Percentiles rank a stretch among this genome's conserved stretches.
phyloP scores from a whole-genome alignment of 2,113 vertebrate genomes.

The Pterocles gutturalis region DNA sequence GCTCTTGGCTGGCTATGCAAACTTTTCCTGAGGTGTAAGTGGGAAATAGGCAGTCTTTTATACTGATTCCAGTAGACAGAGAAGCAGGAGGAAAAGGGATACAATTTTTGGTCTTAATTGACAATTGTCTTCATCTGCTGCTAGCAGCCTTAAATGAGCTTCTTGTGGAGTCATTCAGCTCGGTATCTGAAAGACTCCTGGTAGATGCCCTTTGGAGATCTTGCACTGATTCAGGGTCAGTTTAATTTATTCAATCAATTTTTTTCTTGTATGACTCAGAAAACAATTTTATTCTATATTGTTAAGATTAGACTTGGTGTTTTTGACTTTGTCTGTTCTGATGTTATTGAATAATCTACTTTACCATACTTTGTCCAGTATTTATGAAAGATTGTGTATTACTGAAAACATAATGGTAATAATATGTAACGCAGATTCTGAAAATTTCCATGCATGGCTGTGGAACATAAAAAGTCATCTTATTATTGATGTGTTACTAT shows the following conservation, averaged over 20 bases:
- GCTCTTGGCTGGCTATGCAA: neutral
- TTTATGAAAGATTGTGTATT: neutral
- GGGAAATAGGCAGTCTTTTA: neutral
- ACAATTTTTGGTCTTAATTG: neutral
- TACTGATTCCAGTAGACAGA: neutral
- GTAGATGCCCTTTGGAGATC: neutral
- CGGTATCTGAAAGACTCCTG: neutral
- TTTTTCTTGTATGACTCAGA: neutral
- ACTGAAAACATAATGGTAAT: neutral
- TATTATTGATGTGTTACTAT: neutral
- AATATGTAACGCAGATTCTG: neutral
- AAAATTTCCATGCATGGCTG: neutral
- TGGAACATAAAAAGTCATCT: neutral
- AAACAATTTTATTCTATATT: neutral
- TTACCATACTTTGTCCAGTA: neutral
- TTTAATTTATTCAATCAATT: neutral
- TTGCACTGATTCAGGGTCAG: neutral
- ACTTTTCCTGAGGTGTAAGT: neutral
- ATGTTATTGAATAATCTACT: neutral
- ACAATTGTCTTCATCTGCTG: neutral
- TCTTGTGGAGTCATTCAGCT: neutral
- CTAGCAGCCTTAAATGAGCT: neutral
- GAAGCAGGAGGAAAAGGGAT: neutral
- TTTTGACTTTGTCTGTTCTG: neutral
- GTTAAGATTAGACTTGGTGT: neutral